Conservation (phyloP, 2,888 invertebrate species). For the Yponomeuta plumbellus region DNA sequence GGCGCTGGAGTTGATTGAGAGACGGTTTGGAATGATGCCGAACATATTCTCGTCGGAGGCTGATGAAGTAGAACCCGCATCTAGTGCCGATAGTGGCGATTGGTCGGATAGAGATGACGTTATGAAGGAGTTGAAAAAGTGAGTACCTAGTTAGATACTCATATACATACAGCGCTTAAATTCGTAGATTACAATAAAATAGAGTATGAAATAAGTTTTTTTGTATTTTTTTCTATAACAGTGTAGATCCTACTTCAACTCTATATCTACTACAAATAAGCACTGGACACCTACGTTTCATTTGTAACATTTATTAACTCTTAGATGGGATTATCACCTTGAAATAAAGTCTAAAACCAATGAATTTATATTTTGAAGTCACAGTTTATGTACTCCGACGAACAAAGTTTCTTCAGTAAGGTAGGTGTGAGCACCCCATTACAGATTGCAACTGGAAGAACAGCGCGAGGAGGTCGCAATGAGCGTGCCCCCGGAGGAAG, state of each 20-base stretch:
- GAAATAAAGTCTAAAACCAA: no score
- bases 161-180: neutral
- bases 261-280: no score
- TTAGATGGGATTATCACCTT: no score
- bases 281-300: no score
- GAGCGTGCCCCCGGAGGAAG: conserved; percentile 50
- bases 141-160: conserved; percentile 28
- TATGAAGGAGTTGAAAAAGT: conserved; percentile 79
- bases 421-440: conserved; percentile 10
- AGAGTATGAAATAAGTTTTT: no score
- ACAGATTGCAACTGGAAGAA: conserved; percentile 56
- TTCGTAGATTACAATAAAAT: neutral
- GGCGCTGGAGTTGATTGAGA: conserved; percentile 89
- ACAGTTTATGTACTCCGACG: no score
- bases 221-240: no score
- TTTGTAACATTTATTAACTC: no score
- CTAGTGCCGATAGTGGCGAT: conserved; percentile 51
- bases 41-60: conserved; percentile 75
- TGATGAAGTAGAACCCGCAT: conserved; percentile 45
- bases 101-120: conserved; percentile 74
- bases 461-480: conserved; percentile 41
- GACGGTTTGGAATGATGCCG: conserved; percentile 82
- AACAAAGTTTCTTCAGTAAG: no score
- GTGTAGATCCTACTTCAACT: no score
- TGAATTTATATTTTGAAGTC: no score